phyloP scores from a whole-genome alignment of 2,113 vertebrate genomes.

The Zingel zingel region DNA sequence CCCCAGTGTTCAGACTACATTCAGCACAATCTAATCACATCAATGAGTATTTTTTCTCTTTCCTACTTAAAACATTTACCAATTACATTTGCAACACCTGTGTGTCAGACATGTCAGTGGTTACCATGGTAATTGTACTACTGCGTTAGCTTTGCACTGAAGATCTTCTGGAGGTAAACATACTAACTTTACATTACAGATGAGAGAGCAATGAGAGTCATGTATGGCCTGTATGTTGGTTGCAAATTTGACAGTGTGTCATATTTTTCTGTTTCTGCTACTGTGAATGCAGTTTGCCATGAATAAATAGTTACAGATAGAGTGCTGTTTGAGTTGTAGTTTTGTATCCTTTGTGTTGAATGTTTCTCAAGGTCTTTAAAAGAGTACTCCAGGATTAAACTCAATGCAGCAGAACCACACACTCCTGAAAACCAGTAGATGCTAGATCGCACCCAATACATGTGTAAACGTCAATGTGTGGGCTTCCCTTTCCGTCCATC shows the following conservation, averaged over 20 bases:
- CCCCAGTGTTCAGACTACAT: background rate
- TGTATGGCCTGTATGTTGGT: background rate
- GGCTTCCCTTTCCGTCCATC: too few species aligned
- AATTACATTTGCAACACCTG: background rate
- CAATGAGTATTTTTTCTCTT: background rate
- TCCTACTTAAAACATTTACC: background rate
- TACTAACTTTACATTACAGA: background rate
- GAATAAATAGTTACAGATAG: background rate
- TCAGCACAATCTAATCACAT: background rate
- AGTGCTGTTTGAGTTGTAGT: background rate
- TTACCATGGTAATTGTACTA: conserved; percentile 16
- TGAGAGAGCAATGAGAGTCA: background rate
- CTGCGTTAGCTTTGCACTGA: background rate
- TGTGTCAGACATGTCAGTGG: conserved; percentile 1
- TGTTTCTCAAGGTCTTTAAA: background rate
- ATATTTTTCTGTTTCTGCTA: too few species aligned
- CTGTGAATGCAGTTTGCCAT: background rate
- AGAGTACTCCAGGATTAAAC: too few species aligned
- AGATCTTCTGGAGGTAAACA: background rate
- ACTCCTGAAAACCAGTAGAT: too few species aligned
- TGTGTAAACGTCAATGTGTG: too few species aligned
- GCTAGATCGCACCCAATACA: too few species aligned
- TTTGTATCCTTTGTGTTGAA: background rate
- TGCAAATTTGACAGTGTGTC: background rate
- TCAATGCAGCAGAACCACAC: too few species aligned